Evolutionary conservation across 2,113 vertebrate genomes (phyloP).

Genomic region (Chionomys nivalis): DNA sequence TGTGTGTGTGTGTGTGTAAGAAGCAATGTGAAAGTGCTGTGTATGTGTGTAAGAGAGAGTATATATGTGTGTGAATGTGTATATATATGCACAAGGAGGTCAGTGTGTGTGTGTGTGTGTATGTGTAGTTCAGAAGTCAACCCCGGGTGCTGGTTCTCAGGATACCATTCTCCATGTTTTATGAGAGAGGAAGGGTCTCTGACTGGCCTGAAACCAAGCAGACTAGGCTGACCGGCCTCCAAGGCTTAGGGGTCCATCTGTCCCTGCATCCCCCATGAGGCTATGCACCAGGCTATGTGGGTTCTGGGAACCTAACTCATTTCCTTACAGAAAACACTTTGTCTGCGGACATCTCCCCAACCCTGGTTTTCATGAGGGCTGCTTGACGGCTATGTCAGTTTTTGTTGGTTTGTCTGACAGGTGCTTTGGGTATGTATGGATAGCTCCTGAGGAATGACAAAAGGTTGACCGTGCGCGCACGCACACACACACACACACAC

Average conservation of each 20-base stretch:
- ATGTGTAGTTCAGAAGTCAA: not conserved
- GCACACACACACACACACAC: not conserved
- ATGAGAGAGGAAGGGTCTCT: no score
- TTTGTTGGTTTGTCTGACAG: not conserved
- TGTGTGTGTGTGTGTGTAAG: not conserved
- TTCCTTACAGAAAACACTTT: not conserved
- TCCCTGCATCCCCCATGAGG: not conserved
- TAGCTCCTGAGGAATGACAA: not conserved
- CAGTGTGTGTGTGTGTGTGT: not conserved
- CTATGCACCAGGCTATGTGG: not conserved
- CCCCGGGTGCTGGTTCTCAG: not conserved
- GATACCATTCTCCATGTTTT: not conserved
- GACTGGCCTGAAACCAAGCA: not conserved
- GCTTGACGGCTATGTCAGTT: not conserved
- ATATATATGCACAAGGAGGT: no score
- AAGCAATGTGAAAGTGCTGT: no score
- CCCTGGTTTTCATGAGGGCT: not conserved
- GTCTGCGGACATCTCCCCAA: no score
- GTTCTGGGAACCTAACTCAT: not conserved
- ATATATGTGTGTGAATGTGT: not conserved
- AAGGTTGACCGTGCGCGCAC: not conserved
- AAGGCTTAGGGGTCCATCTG: no score
- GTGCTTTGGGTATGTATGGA: not conserved
- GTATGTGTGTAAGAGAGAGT: not conserved
- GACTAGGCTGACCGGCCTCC: not conserved